Evolutionary conservation across 2,113 vertebrate genomes (phyloP), one percentile per base, ranked within the genome.

Genomic region (Elachura formosa): DNA sequence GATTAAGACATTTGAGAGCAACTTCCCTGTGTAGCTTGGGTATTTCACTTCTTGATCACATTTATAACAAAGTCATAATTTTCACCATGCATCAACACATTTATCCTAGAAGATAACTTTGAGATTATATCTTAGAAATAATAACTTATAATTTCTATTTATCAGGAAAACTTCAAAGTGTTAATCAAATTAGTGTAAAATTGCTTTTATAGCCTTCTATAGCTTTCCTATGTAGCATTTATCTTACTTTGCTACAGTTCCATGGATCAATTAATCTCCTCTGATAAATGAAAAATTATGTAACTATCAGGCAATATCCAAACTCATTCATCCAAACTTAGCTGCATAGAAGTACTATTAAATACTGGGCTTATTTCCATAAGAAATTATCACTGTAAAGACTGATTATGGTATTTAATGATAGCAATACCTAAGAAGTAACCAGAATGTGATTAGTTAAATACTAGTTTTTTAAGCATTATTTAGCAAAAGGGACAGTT

Each of bases 251-350:
- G 34, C 46, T 93, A 14, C 40, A 84, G 22, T 89, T 62, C 33
- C 52, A 45, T 88, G 64, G 92, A 90, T 92, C 61, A 95, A 68
- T 86, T 96, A 21, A 49, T 94, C 67, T 61, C 14, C 49, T 84
- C 58, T 91, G 45, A 79, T 94, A 85, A 94, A 56, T 79, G 11
- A 78, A 87, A 94, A 77, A 85, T 77, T 87, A 91, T 79, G 90
- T 87, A 90, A 83, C 78, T 87, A 17, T 80, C 56, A 76, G 38
- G 48, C 90, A 75, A 77, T 79, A 55, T 92, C 51, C 59, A 91
- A 93, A 91, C 36, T 90, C 69, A 80, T 96, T 55, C 31, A 87
- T 96, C 81, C 87, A 91, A 96, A 84, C 38, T 89, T 68, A 76
- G 14, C 46, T 93, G n/a, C 40, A 90, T 88, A 71, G 40, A 55